These are phyloP conservation scores for Chromobotia macracanthus DNA, from an alignment of 2,797 vertebrate genomes.

Conservation along the genomic window DNA sequence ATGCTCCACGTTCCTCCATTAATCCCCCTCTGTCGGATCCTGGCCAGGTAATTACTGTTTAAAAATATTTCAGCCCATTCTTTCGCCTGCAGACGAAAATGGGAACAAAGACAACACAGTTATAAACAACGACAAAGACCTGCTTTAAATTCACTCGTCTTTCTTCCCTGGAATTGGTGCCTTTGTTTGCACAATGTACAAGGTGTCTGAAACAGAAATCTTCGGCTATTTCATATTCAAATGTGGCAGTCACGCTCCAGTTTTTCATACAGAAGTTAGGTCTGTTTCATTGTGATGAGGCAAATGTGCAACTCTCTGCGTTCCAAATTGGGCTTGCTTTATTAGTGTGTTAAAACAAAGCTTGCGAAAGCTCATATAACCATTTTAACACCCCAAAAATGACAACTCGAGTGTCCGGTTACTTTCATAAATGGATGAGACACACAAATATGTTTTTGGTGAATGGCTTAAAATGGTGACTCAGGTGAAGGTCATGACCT, in stretches of 20 bases:
- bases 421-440: neutral
- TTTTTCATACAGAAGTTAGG: constrained; percentile 74
- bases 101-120: constrained; percentile 80
- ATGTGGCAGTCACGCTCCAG: constrained; percentile 79
- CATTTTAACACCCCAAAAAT: constrained; percentile 1
- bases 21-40: constrained; percentile 96
- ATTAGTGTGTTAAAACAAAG: constrained; percentile 26
- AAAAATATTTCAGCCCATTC: constrained; percentile 99
- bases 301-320: constrained; percentile 10
- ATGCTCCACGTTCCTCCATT: constrained; percentile 94
- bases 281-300: constrained; percentile 62
- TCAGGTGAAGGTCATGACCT: too few relatives aligned
- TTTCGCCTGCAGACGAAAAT: constrained; percentile 80
- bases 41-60: constrained; percentile 99
- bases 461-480: too few relatives aligned
- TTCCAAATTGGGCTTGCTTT: constrained; percentile 19
- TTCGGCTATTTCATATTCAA: constrained; percentile 82
- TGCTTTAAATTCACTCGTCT: constrained; percentile 75
- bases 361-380: neutral
- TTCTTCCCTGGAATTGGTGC: constrained; percentile 73
- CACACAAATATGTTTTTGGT: neutral
- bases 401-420: neutral
- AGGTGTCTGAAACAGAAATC: constrained; percentile 80
- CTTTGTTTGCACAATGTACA: constrained; percentile 79
- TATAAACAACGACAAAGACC: constrained; percentile 78